Percentiles rank a stretch among this genome's conserved stretches.
Conservation (phyloP, 2,797 vertebrate genomes). For the Gymnothorax reevesii region DNA sequence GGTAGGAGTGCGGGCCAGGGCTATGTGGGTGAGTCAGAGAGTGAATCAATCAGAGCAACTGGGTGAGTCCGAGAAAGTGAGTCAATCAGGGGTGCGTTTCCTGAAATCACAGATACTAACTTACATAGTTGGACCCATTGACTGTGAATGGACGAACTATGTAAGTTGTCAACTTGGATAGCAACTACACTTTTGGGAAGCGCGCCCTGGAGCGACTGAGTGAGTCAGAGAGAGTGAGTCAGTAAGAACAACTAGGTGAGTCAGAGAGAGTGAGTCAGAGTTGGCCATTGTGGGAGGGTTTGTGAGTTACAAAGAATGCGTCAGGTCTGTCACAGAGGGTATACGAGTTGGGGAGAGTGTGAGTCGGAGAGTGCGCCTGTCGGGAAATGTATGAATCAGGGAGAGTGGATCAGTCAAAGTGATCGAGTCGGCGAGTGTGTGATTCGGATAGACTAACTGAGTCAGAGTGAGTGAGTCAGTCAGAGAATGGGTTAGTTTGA, state of each 20-base stretch:
- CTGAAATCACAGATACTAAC: not conserved
- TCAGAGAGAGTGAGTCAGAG: not conserved
- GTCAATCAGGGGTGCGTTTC: not conserved
- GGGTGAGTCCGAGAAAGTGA: slow-evolving; percentile 36
- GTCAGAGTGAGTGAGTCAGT: not conserved
- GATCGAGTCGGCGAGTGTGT: not conserved
- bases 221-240: not conserved
- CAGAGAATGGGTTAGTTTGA: not conserved
- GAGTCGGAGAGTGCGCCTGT: slow-evolving; percentile 21
- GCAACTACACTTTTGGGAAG: not conserved
- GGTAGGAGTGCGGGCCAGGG: not conserved
- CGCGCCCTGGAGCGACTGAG: no score
- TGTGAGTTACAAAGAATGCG: not conserved
- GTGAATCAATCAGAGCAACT: not conserved
- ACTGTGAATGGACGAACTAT: no score
- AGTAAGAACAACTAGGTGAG: not conserved
- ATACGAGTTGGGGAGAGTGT: not conserved
- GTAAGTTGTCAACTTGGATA: not conserved
- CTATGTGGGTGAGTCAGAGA: not conserved
- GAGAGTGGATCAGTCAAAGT: not conserved
- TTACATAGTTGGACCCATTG: no score
- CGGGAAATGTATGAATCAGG: slow-evolving; percentile 33
- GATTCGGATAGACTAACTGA: not conserved
- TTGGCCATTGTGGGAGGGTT: not conserved
- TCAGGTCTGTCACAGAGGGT: not conserved